These are phyloP conservation scores for Epinotia demarniana DNA, from an alignment of 2,888 invertebrate species.

Conservation along the genomic window DNA sequence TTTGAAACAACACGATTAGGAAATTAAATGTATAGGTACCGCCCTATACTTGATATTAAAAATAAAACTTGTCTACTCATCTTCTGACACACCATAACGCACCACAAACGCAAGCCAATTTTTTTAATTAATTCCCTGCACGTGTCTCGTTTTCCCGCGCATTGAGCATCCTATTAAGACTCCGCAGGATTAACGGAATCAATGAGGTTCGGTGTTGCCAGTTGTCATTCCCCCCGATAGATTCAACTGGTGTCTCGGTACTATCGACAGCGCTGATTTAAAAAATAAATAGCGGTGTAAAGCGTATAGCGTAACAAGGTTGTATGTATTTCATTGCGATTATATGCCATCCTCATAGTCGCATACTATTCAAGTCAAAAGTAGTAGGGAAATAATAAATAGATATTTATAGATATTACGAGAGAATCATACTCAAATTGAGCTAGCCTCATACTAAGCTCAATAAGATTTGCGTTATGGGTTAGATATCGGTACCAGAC, in stretches of 20 bases:
- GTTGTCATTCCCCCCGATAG: slow-evolving; percentile 51
- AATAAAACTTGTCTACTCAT: slow-evolving; percentile 14
- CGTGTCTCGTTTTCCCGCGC: slow-evolving; percentile 53
- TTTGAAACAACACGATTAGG: not conserved
- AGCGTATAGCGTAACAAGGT: no score
- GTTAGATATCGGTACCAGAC: no score
- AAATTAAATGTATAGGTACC: not conserved
- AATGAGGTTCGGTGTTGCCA: slow-evolving; percentile 63
- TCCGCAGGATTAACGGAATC: slow-evolving; percentile 74
- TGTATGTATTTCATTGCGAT: not conserved
- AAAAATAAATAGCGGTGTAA: not conserved
- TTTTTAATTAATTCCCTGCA: slow-evolving; percentile 44
- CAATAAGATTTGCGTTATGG: no score
- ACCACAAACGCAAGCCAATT: slow-evolving; percentile 38
- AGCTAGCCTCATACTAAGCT: no score
- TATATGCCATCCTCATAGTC: not conserved
- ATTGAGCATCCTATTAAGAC: slow-evolving; percentile 66
- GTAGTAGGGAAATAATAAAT: no score
- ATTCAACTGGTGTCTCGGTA: slow-evolving; percentile 35
- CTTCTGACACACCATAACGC: slow-evolving; percentile 8
- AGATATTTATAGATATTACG: no score
- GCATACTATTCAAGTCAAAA: no score
- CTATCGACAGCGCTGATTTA: slow-evolving; percentile 8
- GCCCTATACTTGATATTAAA: not conserved
- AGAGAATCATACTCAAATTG: no score